Evolutionary conservation across 2,797 vertebrate genomes (phyloP), one percentile per base, ranked within the genome.

Genomic region (Crenuchus spilurus): DNA sequence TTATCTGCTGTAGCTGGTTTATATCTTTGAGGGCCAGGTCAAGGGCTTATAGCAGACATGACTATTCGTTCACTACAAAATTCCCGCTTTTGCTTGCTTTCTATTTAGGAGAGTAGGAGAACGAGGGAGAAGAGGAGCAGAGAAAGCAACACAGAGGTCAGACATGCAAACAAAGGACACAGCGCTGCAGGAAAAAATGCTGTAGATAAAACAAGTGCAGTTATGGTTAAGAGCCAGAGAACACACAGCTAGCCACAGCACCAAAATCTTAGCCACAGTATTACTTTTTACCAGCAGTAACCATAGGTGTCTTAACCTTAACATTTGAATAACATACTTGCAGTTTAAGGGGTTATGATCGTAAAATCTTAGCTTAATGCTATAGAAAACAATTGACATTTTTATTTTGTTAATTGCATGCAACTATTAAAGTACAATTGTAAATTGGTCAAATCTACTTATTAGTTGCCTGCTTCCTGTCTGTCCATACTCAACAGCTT

Each of bases 1-100:
- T 98, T 93, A 99, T 99, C 95, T 99, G 97, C 92, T 98, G 98
- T 93, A 99, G 97, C 91, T 99, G 97, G 95, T 99, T 99, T 97
- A 99, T 99, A 94, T 99, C 98, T 99, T 95, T 89, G 87, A 82
- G 89, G 91, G 93, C 94, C 90, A 71, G 84, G 97, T 98, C 95
- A 99, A 99, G 96, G 96, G 92, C 91, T 94, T 94, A 94, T 89
- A 93, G 85, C 87, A 82, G 89, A 94, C 85, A 77, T 81, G 70
- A 87, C 88, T 86, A 90, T 83, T 80, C 83, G 69, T 63, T 46
- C 51, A 55, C 41, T 30, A 69, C 49, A 77, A 48, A 35, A 49
- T 13, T 77, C 48, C 54, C 55, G 46, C 63, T 63, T 77, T 48
- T 28, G 51, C 18, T 75, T 55, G 62, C 69, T 49, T 64, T 65